These are phyloP conservation scores for Scylla paramamosain DNA, from an alignment of 1,140 invertebrate genomes.

Conservation along the genomic window DNA sequence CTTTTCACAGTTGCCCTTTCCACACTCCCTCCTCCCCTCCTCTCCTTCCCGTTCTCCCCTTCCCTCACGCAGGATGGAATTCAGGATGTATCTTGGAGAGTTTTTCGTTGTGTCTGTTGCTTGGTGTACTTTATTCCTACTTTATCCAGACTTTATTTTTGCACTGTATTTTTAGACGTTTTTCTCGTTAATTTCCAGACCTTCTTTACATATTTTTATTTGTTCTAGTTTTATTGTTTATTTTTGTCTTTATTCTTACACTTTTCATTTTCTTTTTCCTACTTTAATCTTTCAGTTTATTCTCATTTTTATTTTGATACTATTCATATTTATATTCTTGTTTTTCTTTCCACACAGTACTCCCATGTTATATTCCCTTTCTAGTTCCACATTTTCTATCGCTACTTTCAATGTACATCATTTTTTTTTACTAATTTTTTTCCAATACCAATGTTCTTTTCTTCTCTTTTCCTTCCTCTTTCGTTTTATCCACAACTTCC, in stretches of 20 bases:
- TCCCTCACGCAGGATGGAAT: too few species aligned
- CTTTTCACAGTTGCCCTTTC: neutral
- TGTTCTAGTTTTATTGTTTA: neutral
- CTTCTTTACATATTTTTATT: neutral
- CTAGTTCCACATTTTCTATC: neutral
- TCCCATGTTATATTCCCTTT: neutral
- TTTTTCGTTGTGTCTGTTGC: neutral
- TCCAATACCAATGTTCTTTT: too few species aligned
- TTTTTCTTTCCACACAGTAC: neutral
- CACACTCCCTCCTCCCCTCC: neutral
- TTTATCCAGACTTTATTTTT: neutral
- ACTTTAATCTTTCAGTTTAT: neutral
- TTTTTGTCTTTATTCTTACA: neutral
- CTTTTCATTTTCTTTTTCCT: neutral
- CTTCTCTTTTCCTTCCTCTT: too few species aligned
- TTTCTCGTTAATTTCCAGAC: neutral
- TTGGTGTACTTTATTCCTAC: neutral
- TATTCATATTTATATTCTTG: too few species aligned
- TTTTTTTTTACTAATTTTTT: too few species aligned
- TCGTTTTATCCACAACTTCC: too few species aligned
- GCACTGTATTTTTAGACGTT: neutral
- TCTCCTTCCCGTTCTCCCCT: neutral
- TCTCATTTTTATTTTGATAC: neutral
- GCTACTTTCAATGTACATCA: neutral
- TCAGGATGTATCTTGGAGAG: too few species aligned